Evolutionary conservation across 1,140 invertebrate genomes (phyloP).

Genomic region (Pygmarrhopalites habei): DNA sequence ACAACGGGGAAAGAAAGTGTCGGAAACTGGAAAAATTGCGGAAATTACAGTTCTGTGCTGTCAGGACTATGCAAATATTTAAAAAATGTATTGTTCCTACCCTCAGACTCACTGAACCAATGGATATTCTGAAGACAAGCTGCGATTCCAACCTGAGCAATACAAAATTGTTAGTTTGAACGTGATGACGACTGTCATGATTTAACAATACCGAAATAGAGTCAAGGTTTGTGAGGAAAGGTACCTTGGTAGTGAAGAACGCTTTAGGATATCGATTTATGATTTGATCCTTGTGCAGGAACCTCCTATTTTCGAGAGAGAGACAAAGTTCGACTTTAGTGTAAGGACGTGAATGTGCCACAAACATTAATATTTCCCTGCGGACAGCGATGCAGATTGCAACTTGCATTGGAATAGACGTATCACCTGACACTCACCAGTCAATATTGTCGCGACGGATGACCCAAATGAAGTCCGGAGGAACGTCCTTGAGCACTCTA

Average conservation of each 20-base stretch:
- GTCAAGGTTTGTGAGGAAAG: neutral
- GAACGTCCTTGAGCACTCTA: slow-evolving; percentile 47
- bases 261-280: slow-evolving; percentile 72
- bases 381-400: too few species aligned
- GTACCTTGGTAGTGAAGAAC: slow-evolving; percentile 80
- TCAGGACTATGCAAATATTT: too few species aligned
- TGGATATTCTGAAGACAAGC: slow-evolving; percentile 74
- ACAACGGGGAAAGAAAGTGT: slow-evolving; percentile 75
- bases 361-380: too few species aligned
- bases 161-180: neutral
- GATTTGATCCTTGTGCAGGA: slow-evolving; percentile 57
- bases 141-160: slow-evolving; percentile 59
- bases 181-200: slow-evolving; percentile 3
- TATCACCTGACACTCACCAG: slow-evolving; percentile 53
- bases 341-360: too few species aligned
- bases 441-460: slow-evolving; percentile 71
- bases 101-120: slow-evolving; percentile 77
- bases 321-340: too few species aligned
- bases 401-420: neutral
- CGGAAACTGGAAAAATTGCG: too few species aligned
- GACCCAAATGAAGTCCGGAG: slow-evolving; percentile 81
- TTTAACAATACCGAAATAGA: slow-evolving; percentile 62
- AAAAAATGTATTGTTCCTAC: too few species aligned
- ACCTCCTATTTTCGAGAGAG: too few species aligned
- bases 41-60: too few species aligned